Conservation (phyloP, 2,113 vertebrate species). For the Microcebus tavaratra region DNA sequence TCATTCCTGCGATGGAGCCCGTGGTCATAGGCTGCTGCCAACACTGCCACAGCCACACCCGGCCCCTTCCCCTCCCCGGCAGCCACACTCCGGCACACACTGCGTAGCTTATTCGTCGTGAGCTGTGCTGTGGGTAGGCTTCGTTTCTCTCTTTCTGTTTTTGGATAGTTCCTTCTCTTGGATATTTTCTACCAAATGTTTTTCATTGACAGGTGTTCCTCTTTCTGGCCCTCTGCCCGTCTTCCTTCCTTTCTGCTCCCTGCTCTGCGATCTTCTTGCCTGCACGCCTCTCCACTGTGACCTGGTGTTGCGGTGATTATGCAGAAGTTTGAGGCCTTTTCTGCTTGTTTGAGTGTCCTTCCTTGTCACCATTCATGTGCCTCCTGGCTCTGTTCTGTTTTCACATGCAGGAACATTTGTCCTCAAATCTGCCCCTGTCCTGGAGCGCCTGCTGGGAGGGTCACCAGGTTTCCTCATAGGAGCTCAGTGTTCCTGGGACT, state of each 20-base stretch:
- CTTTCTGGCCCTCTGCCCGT: not conserved
- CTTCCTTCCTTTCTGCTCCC: not conserved
- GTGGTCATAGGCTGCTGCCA: no score
- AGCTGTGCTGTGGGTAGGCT: not conserved
- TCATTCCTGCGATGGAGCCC: not conserved
- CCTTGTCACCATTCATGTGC: not conserved
- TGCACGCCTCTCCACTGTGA: not conserved
- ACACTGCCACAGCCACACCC: no score
- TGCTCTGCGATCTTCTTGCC: not conserved
- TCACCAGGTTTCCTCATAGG: no score
- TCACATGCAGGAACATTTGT: not conserved
- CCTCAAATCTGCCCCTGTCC: not conserved
- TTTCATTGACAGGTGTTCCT: not conserved
- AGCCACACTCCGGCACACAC: not conserved
- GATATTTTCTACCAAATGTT: not conserved
- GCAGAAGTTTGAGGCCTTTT: not conserved
- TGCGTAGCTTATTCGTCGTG: not conserved
- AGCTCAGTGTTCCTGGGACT: not conserved
- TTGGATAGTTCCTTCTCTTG: not conserved
- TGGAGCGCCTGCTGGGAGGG: not conserved
- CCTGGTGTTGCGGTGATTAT: not conserved
- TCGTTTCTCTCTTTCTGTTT: not conserved
- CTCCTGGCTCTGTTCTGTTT: not conserved
- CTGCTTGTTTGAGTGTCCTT: not conserved
- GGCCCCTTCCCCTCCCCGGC: accelerated